Evolutionary conservation across 2,113 vertebrate species (phyloP).

Genomic region (Agelaius phoeniceus): DNA sequence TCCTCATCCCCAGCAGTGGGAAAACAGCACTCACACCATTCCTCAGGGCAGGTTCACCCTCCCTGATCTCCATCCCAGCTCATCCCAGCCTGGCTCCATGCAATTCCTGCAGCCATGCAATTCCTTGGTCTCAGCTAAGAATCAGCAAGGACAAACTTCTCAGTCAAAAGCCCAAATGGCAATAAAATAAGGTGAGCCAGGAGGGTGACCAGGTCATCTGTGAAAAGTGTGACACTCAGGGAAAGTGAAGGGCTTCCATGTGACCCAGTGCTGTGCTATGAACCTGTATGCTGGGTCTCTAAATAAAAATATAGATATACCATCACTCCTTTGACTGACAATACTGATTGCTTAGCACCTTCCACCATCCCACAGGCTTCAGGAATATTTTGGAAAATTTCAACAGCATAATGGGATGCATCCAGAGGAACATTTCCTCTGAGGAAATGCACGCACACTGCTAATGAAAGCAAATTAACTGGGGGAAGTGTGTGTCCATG

Average conservation of each 20-base stretch:
- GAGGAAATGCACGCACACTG: not conserved
- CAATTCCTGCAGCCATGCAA: not conserved
- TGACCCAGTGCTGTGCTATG: not conserved
- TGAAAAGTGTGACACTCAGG: not conserved
- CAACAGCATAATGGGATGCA: not conserved
- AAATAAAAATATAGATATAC: not conserved
- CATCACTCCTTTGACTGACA: not conserved
- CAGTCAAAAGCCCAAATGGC: not conserved
- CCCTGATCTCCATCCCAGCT: not conserved
- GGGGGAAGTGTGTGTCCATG: not conserved
- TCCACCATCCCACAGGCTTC: not conserved
- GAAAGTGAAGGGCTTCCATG: not conserved
- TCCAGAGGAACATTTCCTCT: not conserved
- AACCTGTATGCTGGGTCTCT: not conserved
- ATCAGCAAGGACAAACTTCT: not conserved
- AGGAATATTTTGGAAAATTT: not conserved
- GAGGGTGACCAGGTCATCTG: not conserved
- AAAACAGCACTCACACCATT: not conserved
- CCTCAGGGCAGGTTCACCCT: accelerated
- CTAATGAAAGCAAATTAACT: constrained; percentile 20
- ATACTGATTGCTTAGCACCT: not conserved
- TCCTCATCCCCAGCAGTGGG: not conserved
- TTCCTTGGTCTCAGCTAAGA: not conserved
- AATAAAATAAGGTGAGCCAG: not conserved
- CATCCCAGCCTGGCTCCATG: not conserved